Evolutionary conservation across 1,140 invertebrate species (phyloP), one percentile per base, ranked within the genome.

Genomic region (Megalopta genalis): DNA sequence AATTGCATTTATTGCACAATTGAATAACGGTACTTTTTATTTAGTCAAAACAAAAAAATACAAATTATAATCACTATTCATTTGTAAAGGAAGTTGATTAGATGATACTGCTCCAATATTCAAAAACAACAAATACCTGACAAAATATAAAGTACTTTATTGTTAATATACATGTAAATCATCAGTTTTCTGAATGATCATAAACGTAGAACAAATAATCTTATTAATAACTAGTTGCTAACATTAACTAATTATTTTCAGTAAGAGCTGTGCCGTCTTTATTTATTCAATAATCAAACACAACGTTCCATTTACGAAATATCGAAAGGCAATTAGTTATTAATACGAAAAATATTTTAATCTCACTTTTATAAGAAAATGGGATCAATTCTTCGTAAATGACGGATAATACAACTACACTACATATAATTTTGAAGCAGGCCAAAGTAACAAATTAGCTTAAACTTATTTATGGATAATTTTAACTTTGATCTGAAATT

Each of bases 71-170:
- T 6, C 5, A 23, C 16, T 46, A 14, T 49, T 49, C n/a, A 60
- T 37, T 37, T 25, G 2, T 62, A 59, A 16, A 12, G n/a, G 1
- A 42, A 21, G 8, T 14, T 23, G 12, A 21, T 25, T 39, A 59
- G 2, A 57, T 14, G 14, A 39, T 39, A 21, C 18, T 14, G 23
- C 39, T 25, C 37, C 8, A 32, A 14, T 65, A 25, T 39, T 6
- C 7, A 25, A 10, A 25, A n/a, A 54, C 25, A 27, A 39, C 14
- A 12, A 63, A 23, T 42, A 42, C 65, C 2, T 74, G 81, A 84
- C 77, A 70, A 83, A 84, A 84, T 84, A 76, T 63, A 65, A 85
- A 85, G 83, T 85, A 84, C 83, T 68, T 83, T 76, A 68, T 75
- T 80, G 59, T 79, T 67, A 65, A 65, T 16, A 67, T 57, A 75